phyloP scores from a whole-genome alignment of 1,140 invertebrate genomes.

The Plectrocnemia conspersa region DNA sequence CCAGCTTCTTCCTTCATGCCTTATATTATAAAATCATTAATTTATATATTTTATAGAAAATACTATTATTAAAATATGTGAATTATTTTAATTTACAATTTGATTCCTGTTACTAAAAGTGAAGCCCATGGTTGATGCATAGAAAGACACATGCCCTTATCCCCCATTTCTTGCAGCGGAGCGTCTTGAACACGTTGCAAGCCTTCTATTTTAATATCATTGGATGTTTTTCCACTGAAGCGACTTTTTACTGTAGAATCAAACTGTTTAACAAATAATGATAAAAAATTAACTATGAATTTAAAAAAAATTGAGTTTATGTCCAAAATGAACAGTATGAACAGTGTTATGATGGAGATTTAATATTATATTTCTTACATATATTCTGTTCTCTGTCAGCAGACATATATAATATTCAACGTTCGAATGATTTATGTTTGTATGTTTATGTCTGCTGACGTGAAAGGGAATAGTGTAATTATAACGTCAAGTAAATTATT shows the following conservation, averaged over 20 bases:
- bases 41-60: neutral
- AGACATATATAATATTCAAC: too few species aligned
- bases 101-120: slow-evolving; percentile 84
- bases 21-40: slow-evolving; percentile 41
- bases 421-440: too few species aligned
- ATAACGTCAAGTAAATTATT: too few species aligned
- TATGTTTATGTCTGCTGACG: too few species aligned
- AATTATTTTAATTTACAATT: slow-evolving; percentile 58
- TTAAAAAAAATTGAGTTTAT: neutral
- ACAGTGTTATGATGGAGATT: too few species aligned
- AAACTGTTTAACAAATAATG: slow-evolving; percentile 21
- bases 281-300: neutral
- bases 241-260: slow-evolving; percentile 24
- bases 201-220: neutral
- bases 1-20: slow-evolving; percentile 92
- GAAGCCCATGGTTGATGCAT: slow-evolving; percentile 97
- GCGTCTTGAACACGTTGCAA: slow-evolving; percentile 66
- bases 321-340: too few species aligned
- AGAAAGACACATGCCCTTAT: slow-evolving; percentile 84
- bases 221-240: neutral
- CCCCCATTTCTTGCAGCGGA: slow-evolving; percentile 80
- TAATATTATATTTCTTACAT: too few species aligned
- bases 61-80: neutral
- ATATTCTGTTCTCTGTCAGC: too few species aligned
- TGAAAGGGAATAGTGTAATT: too few species aligned